phyloP scores from a whole-genome alignment of 2,113 vertebrate genomes.

The Podarcis muralis region DNA sequence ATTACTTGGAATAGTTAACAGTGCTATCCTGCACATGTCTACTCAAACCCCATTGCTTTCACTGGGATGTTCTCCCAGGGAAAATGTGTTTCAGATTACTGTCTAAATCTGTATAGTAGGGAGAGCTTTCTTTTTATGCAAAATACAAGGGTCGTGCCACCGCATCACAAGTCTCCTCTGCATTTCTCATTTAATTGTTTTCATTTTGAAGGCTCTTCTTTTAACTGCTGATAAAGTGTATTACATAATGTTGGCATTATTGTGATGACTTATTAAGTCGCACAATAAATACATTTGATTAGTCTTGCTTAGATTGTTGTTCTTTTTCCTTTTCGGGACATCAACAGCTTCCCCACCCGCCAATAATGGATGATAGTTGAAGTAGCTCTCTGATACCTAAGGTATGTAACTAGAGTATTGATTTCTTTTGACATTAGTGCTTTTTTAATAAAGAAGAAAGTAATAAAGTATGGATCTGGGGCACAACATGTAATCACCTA shows the following conservation, averaged over 20 bases:
- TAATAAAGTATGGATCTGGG: background rate
- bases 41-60: background rate
- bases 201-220: background rate
- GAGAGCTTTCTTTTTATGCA: background rate
- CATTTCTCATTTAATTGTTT: background rate
- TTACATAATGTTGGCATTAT: background rate
- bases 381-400: background rate
- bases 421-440: background rate
- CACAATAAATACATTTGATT: background rate
- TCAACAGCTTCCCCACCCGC: background rate
- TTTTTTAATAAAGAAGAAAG: background rate
- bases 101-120: background rate
- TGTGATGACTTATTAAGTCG: background rate
- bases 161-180: background rate
- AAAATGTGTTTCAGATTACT: background rate
- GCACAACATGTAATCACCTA: background rate
- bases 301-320: background rate
- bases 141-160: too few relatives aligned
- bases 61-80: background rate
- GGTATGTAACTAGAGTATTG: background rate
- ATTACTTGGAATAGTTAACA: background rate
- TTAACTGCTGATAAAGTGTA: background rate
- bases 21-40: background rate
- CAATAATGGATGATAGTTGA: background rate
- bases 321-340: slow-evolving; percentile 4